Base-by-base conservation (phyloP, 2,113 vertebrate species). In the Anarrhichthys ocellatus region DNA sequence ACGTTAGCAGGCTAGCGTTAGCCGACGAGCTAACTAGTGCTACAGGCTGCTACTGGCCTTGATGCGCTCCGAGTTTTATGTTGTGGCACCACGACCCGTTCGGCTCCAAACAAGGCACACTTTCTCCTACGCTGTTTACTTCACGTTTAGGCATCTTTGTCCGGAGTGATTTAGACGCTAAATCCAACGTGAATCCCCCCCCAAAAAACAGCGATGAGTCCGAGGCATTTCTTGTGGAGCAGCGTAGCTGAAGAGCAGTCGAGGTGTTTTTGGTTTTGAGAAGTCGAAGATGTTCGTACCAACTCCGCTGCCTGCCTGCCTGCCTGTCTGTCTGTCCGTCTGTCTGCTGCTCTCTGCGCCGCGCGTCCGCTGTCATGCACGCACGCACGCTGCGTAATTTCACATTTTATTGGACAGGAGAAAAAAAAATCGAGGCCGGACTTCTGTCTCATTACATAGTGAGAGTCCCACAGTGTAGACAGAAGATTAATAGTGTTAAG, bases 11-110 rank as follows among this genome's bases (percentile, higher is more conserved):
- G 82, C 88, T 90, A 87, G 68, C 76, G 76, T 81, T 87, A 90
- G 83, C 87, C 81, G 62, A 58, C 62, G 11, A 77, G 90, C 87
- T 91, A 89, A 64, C 84, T 56, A n/a, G 24, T 80, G 91, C 93
- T 92, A 88, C 91, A 86, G 87, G 92, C 93, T 91, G 91, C 90
- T 42, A 88, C 86, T 89, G 94, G 94, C 95, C 94, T 95, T 78
- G 89, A 68, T 84, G 86, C 88, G 81, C 87, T 89, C 17, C 78
- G 87, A 90, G 68, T 90, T 86, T 85, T 81, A 84, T 85, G 92
- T 86, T 80, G 91, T 83, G 93, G 90, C 92, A 87, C 7, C 90
- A 90, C 91, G 89, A 92, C 52, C 92, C 91, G 91, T 90, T 92
- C 87, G 66, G 88, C 82, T 89, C 93, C 90, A 50, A 90, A 91